Base-by-base conservation (phyloP, 2,797 vertebrate species). In the Mus caroli region DNA sequence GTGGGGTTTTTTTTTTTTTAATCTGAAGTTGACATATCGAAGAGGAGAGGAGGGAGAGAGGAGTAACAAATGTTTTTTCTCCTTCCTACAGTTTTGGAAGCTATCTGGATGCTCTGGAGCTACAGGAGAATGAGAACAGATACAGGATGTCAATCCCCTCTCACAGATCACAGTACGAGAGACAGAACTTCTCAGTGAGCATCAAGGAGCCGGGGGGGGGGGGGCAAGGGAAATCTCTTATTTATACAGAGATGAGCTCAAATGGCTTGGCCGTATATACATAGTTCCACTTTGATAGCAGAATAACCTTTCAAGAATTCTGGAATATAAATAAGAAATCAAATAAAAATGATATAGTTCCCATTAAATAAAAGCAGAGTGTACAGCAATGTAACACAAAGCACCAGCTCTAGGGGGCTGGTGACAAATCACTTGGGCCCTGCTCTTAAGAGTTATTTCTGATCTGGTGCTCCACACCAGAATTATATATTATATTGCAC, bases 321-420 rank as follows among this genome's bases (percentile, higher is more conserved):
- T 92, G 92, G 92, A 96, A 95, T 97, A 97, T 97, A 97, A 98
- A 98, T 97, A 97, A 96, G 79, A 96, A 96, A 97, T 97, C 97
- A 97, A 97, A 97, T 98, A 98, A 97, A 97, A 97, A 96, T 96
- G 96, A 96, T 95, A 96, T 93, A 97, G 90, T 46, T 90, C 94
- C 92, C 94, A 96, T 97, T 97, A 97, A 97, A 97, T 92, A 94
- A 96, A 96, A 97, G 93, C 91, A 85, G 95, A 94, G 73, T 85
- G 79, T 64, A 62, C 92, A 92, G 82, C 91, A 56, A 40, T 71
- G n/a, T 83, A 88, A 86, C 50, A 58, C 83, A 94, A 91, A 95
- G 87, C n/a, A 1, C 43, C 26, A 60, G 83, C 87, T 88, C 93
- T 52, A 76, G 86, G 46, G 34, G 73, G 20, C 92, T 93, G 91